Evolutionary conservation across 2,113 vertebrate genomes (phyloP).

Genomic region (Myodes glareolus): DNA sequence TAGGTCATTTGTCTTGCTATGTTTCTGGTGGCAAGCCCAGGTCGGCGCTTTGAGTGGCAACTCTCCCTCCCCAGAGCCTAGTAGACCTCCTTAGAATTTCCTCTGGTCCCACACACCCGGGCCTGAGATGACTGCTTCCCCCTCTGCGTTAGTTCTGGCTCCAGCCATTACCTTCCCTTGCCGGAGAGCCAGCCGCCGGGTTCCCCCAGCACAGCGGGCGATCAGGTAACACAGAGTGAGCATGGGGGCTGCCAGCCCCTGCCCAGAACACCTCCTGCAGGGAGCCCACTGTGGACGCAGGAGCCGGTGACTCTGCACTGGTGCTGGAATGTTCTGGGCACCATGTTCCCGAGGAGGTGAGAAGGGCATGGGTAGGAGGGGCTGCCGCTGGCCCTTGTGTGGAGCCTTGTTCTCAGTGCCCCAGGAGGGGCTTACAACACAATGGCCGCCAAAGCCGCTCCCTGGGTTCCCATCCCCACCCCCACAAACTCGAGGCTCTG

Average conservation of each 20-base stretch:
- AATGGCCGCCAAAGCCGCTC: not conserved
- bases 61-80: not conserved
- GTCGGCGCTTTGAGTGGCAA: not conserved
- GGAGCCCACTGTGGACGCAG: not conserved
- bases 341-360: slow-evolving; percentile 43
- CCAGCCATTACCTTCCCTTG: slow-evolving; percentile 71
- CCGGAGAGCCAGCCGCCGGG: not conserved
- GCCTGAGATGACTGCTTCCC: not conserved
- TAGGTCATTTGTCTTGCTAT: not conserved
- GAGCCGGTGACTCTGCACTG: not conserved
- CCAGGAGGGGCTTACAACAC: slow-evolving; percentile 26
- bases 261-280: not conserved
- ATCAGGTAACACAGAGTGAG: slow-evolving; percentile 84
- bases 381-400: not conserved
- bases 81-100: not conserved
- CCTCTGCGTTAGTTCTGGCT: not conserved
- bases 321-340: slow-evolving; percentile 58
- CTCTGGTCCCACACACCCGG: not conserved
- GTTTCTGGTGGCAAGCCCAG: not conserved
- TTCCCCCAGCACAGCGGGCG: slow-evolving; percentile 61
- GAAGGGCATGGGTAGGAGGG: slow-evolving; percentile 51
- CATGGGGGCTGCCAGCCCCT: slow-evolving; percentile 69
- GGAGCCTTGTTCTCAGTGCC: slow-evolving; percentile 45
- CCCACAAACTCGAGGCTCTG: not conserved
- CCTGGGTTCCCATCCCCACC: not conserved